Evolutionary conservation across 1,140 invertebrate genomes (phyloP).

Genomic region (Ericerus pela): DNA sequence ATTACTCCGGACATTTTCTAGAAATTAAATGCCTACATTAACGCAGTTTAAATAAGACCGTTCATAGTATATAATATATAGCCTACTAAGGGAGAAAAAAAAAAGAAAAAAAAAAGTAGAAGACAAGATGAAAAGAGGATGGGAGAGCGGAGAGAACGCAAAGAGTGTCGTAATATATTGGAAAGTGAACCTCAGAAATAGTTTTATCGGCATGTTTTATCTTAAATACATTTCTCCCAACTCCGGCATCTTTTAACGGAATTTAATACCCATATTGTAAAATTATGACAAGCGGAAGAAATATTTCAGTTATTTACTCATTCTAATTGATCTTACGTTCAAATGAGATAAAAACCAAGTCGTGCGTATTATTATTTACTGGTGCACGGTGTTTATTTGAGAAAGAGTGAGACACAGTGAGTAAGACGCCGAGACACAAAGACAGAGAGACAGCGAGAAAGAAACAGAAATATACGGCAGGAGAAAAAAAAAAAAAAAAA

Average conservation of each 20-base stretch:
- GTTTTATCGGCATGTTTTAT: slow-evolving; percentile 11
- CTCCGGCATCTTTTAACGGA: slow-evolving; percentile 10
- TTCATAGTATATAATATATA: not conserved
- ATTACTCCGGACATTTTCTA: not conserved
- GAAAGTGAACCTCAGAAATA: slow-evolving; percentile 6
- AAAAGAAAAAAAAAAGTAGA: too few species aligned
- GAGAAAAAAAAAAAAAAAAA: too few species aligned
- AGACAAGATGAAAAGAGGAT: too few species aligned
- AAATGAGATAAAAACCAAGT: slow-evolving; percentile 10
- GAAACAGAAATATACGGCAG: too few species aligned
- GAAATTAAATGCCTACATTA: slow-evolving; percentile 5
- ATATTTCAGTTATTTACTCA: slow-evolving; percentile 11
- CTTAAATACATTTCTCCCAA: slow-evolving; percentile 10
- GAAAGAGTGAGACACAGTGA: too few species aligned
- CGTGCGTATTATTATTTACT: slow-evolving; percentile 12
- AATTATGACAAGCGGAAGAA: slow-evolving; percentile 12
- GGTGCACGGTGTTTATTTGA: too few species aligned
- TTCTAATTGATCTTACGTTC: slow-evolving; percentile 10
- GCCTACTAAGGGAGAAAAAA: slow-evolving; percentile 2
- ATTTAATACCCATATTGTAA: slow-evolving; percentile 12
- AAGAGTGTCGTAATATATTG: slow-evolving; percentile 5
- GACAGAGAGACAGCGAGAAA: too few species aligned
- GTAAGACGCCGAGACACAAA: too few species aligned
- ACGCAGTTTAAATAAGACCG: slow-evolving; percentile 3
- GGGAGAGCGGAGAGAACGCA: too few species aligned